Evolutionary conservation across 53 echinoderm and acorn worm genomes (phyloP).

Genomic region (Temnopleurus reevesii): DNA sequence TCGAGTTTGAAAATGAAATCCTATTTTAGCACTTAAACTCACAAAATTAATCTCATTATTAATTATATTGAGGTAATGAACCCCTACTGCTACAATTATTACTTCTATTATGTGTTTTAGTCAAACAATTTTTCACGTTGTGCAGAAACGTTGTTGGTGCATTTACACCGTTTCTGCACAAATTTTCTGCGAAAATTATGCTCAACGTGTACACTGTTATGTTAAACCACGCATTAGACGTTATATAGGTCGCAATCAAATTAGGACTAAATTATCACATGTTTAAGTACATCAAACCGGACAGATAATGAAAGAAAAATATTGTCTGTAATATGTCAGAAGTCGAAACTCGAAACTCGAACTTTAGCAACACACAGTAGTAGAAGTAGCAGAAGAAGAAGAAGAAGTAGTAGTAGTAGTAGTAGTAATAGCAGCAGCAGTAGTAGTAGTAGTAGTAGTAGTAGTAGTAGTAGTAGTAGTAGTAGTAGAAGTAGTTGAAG

Average conservation of each 20-base stretch:
- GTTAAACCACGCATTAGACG: neutral
- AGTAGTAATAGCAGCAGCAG: neutral
- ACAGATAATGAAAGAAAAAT: neutral
- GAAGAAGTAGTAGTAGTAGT: neutral
- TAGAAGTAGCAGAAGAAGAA: neutral
- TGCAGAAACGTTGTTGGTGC: too few species aligned
- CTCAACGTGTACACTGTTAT: too few species aligned
- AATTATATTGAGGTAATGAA: too few species aligned
- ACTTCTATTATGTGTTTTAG: too few species aligned
- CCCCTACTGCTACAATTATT: too few species aligned
- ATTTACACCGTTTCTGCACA: too few species aligned
- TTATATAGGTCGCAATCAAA: neutral
- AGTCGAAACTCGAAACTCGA: neutral
- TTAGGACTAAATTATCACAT: neutral
- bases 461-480: neutral
- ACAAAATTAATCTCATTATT: too few species aligned
- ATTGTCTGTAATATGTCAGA: neutral
- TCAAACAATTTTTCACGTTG: too few species aligned
- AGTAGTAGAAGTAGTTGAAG: constrained; percentile 22
- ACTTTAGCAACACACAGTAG: neutral
- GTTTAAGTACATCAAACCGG: neutral
- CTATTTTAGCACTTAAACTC: too few species aligned
- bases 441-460: neutral
- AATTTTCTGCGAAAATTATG: too few species aligned
- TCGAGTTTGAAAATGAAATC: too few species aligned